Evolutionary conservation across 2,113 vertebrate genomes (phyloP).

Genomic region (Trematomus loennbergii): DNA sequence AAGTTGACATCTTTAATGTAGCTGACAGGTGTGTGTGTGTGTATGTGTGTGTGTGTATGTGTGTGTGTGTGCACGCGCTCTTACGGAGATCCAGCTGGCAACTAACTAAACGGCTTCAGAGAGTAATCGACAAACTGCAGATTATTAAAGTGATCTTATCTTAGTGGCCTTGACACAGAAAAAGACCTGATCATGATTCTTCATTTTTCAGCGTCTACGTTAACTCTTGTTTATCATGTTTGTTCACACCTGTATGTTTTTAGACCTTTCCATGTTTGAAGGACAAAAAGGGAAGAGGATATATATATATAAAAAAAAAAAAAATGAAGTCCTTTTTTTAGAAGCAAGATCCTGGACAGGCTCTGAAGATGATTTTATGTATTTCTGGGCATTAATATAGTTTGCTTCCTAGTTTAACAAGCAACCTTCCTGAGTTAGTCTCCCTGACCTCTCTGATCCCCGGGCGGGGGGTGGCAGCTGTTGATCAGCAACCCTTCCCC

Average conservation of each 20-base stretch:
- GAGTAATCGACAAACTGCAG: slow-evolving; percentile 63
- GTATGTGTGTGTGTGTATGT: slow-evolving; percentile 4
- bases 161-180: slow-evolving; percentile 83
- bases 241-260: slow-evolving; percentile 54
- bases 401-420: slow-evolving; percentile 78
- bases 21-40: slow-evolving; percentile 46
- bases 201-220: slow-evolving; percentile 61
- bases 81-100: slow-evolving; percentile 69
- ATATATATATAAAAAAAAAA: slow-evolving; percentile 70
- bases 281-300: slow-evolving; percentile 86
- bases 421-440: slow-evolving; percentile 73
- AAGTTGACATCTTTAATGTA: too few species aligned
- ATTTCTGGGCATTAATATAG: slow-evolving; percentile 89
- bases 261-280: slow-evolving; percentile 64
- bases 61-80: slow-evolving; percentile 49
- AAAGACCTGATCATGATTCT: slow-evolving; percentile 71
- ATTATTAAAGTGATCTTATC: slow-evolving; percentile 82
- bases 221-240: slow-evolving; percentile 35
- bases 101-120: slow-evolving; percentile 70
- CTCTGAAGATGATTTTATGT: slow-evolving; percentile 70
- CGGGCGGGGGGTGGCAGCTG: slow-evolving; percentile 84
- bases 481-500: slow-evolving; percentile 68
- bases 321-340: slow-evolving; percentile 44
- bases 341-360: slow-evolving; percentile 70
- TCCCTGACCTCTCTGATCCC: slow-evolving; percentile 67